Evolutionary conservation across 1,140 invertebrate species (phyloP), one percentile per base, ranked within the genome.

Genomic region (Bombus terrestris): DNA sequence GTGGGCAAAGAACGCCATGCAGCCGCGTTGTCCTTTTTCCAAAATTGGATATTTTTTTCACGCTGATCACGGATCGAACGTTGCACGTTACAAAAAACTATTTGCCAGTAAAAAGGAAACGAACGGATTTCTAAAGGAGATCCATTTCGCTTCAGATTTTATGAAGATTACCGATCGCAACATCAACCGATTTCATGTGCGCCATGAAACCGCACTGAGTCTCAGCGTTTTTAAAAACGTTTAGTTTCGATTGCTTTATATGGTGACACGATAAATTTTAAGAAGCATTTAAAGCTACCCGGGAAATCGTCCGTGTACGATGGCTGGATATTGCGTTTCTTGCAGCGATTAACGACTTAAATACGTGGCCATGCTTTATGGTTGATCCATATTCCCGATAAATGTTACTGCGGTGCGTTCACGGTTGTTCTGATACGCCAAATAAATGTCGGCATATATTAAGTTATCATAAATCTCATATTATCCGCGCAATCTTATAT

Each of bases 1-100:
- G 13, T 0, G n/a, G n/a, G 66, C 18, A 47, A 64, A 66, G 32
- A 57, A 62, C 47, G 6, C 41, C 15, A 43, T 9, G 57, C 12
- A 28, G 12, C 32, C n/a, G 41, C n/a, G 22, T 59, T n/a, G 15
- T 76, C 18, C 59, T 66, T 87, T 68, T 76, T 10, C 25, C 41
- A 77, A 64, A 72, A 57, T 37, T 57, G 37, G n/a, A 62, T 81
- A 87, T 85, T 85, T 81, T 85, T 88, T 86, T 87, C 35, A 8
- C 47, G 28, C 12, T 32, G 28, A 6, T 47, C 47, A 15, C 15
- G 15, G 15, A 18, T 39, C 53, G 75, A 57, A 28, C 62, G n/a
- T 13, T 5, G 15, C 1, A 84, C 43, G 57, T 5, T 15, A 28
- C 28, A 28, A 41, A 9, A 74, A 12, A 10, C 47, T 53, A 53